Conservation (phyloP, 2,113 vertebrate species). For the Ochotona princeps region DNA sequence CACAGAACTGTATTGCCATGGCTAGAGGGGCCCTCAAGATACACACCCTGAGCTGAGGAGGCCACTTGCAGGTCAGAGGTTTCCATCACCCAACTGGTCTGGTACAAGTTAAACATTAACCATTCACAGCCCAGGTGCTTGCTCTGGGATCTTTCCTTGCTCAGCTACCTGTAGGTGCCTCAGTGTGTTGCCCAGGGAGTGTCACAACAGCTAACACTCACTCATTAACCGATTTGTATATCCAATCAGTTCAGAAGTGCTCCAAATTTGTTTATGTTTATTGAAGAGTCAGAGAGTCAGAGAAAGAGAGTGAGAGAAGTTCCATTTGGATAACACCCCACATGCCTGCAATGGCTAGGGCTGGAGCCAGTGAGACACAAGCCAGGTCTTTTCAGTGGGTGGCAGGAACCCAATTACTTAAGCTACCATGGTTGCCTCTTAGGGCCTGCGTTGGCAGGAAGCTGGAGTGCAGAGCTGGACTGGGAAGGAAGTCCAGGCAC, state of each 20-base stretch:
- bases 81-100: neutral
- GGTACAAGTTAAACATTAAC: neutral
- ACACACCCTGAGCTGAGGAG: neutral
- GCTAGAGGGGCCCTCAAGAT: neutral
- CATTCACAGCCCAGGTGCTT: neutral
- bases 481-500: no score
- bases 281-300: no score
- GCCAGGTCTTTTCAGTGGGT: no score
- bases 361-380: no score
- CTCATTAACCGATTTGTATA: neutral
- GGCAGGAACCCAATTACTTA: no score
- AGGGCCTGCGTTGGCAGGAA: no score
- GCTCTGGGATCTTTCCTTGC: slow-evolving; percentile 4
- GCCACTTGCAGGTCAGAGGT: neutral
- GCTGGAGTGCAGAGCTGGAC: no score
- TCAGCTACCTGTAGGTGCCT: neutral
- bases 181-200: neutral
- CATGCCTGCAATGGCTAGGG: no score
- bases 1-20: neutral
- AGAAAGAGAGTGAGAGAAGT: no score
- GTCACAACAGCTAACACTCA: neutral
- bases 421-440: no score
- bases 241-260: neutral
- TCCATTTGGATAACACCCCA: no score
- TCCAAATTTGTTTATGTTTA: neutral